Percentiles rank a stretch among this genome's conserved stretches.
phyloP scores from a whole-genome alignment of 2,888 invertebrate species.

The Cetonia aurata region DNA sequence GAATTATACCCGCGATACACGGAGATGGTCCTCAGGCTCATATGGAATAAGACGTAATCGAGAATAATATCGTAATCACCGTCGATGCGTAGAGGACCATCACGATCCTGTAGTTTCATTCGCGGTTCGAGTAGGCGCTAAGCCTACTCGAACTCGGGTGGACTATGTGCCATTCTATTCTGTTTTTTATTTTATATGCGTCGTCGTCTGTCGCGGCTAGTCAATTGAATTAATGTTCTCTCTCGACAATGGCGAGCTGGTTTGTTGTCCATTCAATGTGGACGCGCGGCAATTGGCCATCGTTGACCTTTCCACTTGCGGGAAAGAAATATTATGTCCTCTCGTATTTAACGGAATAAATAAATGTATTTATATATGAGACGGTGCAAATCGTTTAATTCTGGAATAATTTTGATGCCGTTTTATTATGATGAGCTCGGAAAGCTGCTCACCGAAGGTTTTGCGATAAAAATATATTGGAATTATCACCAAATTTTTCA shows the following conservation, averaged over 20 bases:
- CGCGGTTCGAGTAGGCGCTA: not conserved
- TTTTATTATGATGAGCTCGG: too few relatives aligned
- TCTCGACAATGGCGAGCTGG: slow-evolving; percentile 21
- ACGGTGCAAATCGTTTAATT: not conserved
- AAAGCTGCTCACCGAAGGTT: too few relatives aligned
- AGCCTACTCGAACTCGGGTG: not conserved
- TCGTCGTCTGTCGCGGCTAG: not conserved
- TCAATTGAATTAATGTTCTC: slow-evolving; percentile 42
- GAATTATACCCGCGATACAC: too few relatives aligned
- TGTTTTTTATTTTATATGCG: not conserved
- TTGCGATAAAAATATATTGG: too few relatives aligned
- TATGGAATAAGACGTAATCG: too few relatives aligned
- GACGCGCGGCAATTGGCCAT: slow-evolving; percentile 52
- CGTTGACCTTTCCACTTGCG: slow-evolving; percentile 50
- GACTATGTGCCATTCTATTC: not conserved
- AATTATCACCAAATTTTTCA: too few relatives aligned
- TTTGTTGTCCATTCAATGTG: slow-evolving; percentile 52
- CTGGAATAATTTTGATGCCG: too few relatives aligned
- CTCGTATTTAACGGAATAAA: not conserved
- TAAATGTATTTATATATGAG: not conserved
- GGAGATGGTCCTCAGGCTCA: too few relatives aligned
- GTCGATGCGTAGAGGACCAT: not conserved
- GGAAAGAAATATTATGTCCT: slow-evolving; percentile 8
- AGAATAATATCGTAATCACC: too few relatives aligned
- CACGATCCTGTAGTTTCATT: not conserved